Conservation (phyloP, 1,140 invertebrate species). For the Brachionus angularis region DNA sequence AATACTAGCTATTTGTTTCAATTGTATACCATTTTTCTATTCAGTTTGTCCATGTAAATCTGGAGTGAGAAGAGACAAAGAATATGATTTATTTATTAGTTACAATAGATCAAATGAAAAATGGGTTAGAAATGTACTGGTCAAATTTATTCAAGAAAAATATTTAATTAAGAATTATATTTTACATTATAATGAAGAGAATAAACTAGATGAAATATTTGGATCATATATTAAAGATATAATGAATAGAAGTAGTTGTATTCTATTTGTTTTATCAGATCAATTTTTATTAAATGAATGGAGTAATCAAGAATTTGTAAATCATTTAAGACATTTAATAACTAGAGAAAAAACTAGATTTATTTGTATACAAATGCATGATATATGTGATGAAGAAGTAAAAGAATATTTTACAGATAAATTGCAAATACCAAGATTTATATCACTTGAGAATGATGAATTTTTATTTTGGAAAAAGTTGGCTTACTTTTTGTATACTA, state of each 20-base stretch:
- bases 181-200: conserved; percentile 14
- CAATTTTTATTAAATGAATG: conserved; percentile 38
- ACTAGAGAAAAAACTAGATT: conserved; percentile 2
- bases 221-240: conserved; percentile 15
- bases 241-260: conserved; percentile 21
- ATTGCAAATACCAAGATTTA: conserved; percentile 32
- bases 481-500: conserved; percentile 31
- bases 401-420: conserved; percentile 30
- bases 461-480: conserved; percentile 32
- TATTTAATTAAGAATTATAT: background rate
- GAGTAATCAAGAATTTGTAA: background rate
- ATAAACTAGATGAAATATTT: conserved; percentile 8
- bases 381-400: conserved; percentile 33
- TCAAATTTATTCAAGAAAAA: conserved; percentile 9
- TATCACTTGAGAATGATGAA: conserved; percentile 32
- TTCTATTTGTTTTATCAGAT: conserved; percentile 35
- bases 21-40: conserved; percentile 29
- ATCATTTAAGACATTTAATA: background rate
- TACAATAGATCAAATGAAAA: conserved; percentile 21
- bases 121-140: conserved; percentile 11
- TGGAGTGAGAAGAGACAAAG: conserved; percentile 6
- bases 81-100: conserved; percentile 39
- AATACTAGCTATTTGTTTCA: conserved; percentile 13
- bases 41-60: conserved; percentile 36
- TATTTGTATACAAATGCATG: conserved; percentile 25